Conservation (phyloP, 2,888 invertebrate species). For the Coelinius sp. region DNA sequence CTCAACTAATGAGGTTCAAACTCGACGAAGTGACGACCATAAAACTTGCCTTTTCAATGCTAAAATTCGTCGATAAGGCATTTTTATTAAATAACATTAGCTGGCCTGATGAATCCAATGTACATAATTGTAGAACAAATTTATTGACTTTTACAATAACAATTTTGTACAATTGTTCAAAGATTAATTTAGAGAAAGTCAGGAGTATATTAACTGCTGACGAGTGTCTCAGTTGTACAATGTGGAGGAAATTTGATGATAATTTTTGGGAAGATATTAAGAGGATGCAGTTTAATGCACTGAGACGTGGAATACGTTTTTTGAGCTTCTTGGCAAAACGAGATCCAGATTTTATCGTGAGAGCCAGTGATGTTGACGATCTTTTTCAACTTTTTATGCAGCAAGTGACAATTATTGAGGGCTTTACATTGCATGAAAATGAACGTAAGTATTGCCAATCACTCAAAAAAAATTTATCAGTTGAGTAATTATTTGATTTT, state of each 20-base stretch:
- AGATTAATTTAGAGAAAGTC: slow-evolving; percentile 48
- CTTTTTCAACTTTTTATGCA: slow-evolving; percentile 60
- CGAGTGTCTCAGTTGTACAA: slow-evolving; percentile 6
- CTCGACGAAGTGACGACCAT: slow-evolving; percentile 58
- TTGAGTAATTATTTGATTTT: slow-evolving; percentile 10
- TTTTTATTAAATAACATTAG: slow-evolving; percentile 56
- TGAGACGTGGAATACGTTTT: slow-evolving; percentile 61
- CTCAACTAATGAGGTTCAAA: slow-evolving; percentile 60
- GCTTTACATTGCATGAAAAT: slow-evolving; percentile 56
- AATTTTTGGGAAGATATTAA: slow-evolving; percentile 54
- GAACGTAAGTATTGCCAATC: slow-evolving; percentile 57
- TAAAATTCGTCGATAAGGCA: slow-evolving; percentile 55
- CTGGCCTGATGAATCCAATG: slow-evolving; percentile 53
- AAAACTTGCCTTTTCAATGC: slow-evolving; percentile 55
- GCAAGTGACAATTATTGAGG: slow-evolving; percentile 53
- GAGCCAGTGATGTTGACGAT: slow-evolving; percentile 59
- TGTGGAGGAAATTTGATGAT: slow-evolving; percentile 42
- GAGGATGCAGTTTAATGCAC: slow-evolving; percentile 53
- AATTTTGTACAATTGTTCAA: slow-evolving; percentile 58
- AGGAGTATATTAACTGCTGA: slow-evolving; percentile 30
- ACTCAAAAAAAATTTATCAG: neutral
- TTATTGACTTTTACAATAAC: slow-evolving; percentile 58
- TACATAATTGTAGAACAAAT: slow-evolving; percentile 60
- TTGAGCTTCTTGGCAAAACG: slow-evolving; percentile 60
- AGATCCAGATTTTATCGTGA: slow-evolving; percentile 60